Percentiles rank a stretch among this genome's conserved stretches.
phyloP scores from a whole-genome alignment of 2,888 invertebrate species.

The Drosophila diplacantha region DNA sequence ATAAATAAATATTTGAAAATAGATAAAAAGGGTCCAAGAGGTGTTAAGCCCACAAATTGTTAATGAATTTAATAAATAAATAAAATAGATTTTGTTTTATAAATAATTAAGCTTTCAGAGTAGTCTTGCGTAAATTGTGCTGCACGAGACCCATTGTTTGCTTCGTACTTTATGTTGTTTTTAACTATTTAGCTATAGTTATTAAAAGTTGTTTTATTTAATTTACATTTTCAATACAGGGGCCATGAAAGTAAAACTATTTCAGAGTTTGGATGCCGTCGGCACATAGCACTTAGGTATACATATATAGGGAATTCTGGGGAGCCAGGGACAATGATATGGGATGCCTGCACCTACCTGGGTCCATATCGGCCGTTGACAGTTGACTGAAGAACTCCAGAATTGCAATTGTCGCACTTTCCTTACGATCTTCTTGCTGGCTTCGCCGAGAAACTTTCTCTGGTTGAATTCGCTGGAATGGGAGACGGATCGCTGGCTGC shows the following conservation, averaged over 20 bases:
- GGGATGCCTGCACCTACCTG: constrained; percentile 44
- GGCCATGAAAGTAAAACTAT: neutral
- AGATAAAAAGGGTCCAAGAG: neutral
- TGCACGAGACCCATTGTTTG: neutral
- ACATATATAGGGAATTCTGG: too few species aligned
- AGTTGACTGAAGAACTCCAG: constrained; percentile 60
- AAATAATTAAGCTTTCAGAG: neutral
- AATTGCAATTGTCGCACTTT: constrained; percentile 47
- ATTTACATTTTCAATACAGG: neutral
- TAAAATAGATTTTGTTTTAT: neutral
- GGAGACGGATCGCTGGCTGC: constrained; percentile 1
- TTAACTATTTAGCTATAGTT: neutral
- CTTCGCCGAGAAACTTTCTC: constrained; percentile 46
- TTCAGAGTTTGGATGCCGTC: neutral
- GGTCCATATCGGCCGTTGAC: constrained; percentile 58
- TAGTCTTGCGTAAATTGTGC: neutral
- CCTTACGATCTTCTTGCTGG: constrained; percentile 11
- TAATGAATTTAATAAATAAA: neutral
- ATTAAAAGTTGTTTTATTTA: neutral
- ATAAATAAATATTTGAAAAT: neutral
- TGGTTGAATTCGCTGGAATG: constrained; percentile 33
- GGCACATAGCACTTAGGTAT: neutral
- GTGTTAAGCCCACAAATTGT: too few species aligned
- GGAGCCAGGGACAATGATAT: too few species aligned
- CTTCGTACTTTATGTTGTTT: neutral